These are phyloP conservation scores for Mycetomoellerius zeteki DNA, from an alignment of 1,140 invertebrate genomes.

Conservation along the genomic window DNA sequence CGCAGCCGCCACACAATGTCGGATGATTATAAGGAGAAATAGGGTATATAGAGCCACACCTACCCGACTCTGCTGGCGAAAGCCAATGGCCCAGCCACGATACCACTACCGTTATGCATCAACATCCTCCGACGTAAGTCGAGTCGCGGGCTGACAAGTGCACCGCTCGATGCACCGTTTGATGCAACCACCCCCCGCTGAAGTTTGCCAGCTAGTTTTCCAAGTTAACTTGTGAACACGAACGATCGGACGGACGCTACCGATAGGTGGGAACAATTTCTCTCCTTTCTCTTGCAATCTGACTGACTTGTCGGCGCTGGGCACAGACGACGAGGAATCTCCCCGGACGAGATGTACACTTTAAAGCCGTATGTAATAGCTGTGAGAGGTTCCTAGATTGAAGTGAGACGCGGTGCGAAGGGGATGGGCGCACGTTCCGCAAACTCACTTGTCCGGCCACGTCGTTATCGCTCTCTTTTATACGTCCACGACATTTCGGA, in stretches of 20 bases:
- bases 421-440: conserved; percentile 81
- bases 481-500: conserved; percentile 79
- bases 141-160: conserved; percentile 33
- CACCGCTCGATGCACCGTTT: conserved; percentile 9
- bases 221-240: background rate
- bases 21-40: conserved; percentile 79
- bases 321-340: background rate
- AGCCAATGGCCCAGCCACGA: conserved; percentile 80
- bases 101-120: conserved; percentile 80
- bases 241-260: background rate
- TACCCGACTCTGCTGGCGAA: conserved; percentile 79
- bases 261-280: conserved; percentile 21
- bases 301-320: background rate
- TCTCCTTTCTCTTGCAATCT: background rate
- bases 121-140: conserved; percentile 61
- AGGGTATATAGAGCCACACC: conserved; percentile 12
- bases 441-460: conserved; percentile 83
- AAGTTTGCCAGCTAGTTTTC: background rate
- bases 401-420: conserved; percentile 85
- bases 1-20: conserved; percentile 72
- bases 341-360: conserved; percentile 1
- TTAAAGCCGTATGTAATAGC: conserved; percentile 34
- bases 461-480: conserved; percentile 82
- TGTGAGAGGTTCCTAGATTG: conserved; percentile 69
- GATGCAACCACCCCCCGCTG: background rate